Evolutionary conservation across 2,113 vertebrate species (phyloP).

Genomic region (Gavia stellata): DNA sequence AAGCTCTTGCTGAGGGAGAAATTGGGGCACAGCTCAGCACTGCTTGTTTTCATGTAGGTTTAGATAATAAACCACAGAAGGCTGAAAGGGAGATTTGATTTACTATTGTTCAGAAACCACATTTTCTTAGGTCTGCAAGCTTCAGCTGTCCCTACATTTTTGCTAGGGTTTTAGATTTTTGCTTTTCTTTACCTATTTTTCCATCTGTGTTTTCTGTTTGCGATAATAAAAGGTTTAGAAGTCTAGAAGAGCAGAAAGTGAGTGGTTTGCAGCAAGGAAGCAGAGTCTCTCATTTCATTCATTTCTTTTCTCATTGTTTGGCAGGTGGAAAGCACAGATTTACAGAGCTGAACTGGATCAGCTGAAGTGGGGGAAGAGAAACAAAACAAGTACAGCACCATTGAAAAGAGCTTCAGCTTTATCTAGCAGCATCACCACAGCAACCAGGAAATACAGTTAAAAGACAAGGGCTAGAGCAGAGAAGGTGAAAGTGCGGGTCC

Average conservation of each 20-base stretch:
- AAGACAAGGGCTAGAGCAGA: constrained; percentile 31
- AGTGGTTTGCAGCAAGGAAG: background rate
- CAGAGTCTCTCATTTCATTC: background rate
- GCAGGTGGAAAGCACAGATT: constrained; percentile 71
- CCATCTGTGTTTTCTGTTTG: background rate
- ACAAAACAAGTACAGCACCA: constrained; percentile 10
- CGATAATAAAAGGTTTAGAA: background rate
- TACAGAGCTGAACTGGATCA: constrained; percentile 30
- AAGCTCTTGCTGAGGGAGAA: constrained; percentile 54
- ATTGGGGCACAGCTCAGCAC: constrained; percentile 23
- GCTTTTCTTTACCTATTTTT: background rate
- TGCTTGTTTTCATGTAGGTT: constrained; percentile 54
- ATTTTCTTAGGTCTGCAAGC: background rate
- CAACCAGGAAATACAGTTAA: constrained; percentile 51
- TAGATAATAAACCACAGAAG: constrained; percentile 25
- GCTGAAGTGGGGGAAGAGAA: constrained; percentile 41
- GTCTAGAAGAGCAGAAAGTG: background rate
- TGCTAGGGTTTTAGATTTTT: background rate
- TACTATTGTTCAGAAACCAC: background rate
- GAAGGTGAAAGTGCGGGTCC: background rate
- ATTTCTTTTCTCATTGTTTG: constrained; percentile 54
- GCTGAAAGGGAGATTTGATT: constrained; percentile 6
- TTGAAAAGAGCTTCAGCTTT: constrained; percentile 41
- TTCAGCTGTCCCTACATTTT: background rate
- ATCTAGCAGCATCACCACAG: constrained; percentile 59